Evolutionary conservation across 2,113 vertebrate genomes (phyloP).

Genomic region (Syrrhaptes paradoxus): DNA sequence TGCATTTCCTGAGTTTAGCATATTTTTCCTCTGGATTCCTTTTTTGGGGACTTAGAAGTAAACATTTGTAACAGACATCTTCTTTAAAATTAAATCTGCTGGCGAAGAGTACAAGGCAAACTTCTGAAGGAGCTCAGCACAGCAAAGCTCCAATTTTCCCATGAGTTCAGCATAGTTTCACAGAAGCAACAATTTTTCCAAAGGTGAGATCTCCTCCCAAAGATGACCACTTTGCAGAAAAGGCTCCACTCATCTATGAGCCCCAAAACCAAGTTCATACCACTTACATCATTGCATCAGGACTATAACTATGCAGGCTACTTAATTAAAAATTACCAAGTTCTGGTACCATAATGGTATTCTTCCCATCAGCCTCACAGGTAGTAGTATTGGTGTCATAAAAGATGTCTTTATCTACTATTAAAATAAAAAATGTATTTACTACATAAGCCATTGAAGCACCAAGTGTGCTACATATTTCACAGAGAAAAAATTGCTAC

Average conservation of each 20-base stretch:
- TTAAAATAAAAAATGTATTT: not conserved
- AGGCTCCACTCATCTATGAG: not conserved
- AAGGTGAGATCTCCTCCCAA: not conserved
- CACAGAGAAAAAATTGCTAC: not conserved
- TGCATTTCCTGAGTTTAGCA: not conserved
- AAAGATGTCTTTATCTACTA: not conserved
- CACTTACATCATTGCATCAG: not conserved
- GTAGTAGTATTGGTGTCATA: not conserved
- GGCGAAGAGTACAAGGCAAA: not conserved
- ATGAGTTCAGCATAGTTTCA: not conserved
- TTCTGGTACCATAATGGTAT: rapidly evolving
- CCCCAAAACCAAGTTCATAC: not conserved
- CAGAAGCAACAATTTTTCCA: not conserved
- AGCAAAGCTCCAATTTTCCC: not conserved
- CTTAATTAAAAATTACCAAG: not conserved
- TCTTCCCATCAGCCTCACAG: not conserved
- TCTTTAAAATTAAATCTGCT: not conserved
- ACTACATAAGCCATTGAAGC: not conserved
- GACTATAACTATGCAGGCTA: not conserved
- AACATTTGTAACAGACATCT: not conserved
- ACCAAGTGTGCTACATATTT: not conserved
- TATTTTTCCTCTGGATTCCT: not conserved
- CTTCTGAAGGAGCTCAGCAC: not conserved
- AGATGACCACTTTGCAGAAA: not conserved
- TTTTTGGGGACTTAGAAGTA: not conserved